Conservation (phyloP, 2,888 invertebrate genomes). For the Tachina fera region DNA sequence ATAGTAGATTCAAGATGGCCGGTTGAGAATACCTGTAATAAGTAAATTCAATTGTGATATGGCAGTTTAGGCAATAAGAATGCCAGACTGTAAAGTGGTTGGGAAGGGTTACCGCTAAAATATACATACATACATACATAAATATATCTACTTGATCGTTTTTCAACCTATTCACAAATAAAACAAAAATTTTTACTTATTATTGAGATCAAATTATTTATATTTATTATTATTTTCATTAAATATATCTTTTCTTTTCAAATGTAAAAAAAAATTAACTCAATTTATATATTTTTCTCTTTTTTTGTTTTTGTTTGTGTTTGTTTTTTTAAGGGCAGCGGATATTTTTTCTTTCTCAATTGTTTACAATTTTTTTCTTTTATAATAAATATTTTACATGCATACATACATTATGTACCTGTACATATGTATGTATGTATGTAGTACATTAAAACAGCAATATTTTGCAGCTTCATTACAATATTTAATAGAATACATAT, state of each 20-base stretch:
- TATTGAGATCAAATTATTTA: constrained; percentile 69
- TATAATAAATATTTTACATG: background rate
- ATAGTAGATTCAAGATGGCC: no score
- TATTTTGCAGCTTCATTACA: constrained; percentile 41
- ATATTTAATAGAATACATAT: constrained; percentile 38
- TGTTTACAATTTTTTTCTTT: constrained; percentile 16
- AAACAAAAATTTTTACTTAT: constrained; percentile 27
- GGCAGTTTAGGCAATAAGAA: no score
- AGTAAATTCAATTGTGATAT: no score
- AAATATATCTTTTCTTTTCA: constrained; percentile 21
- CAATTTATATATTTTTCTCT: constrained; percentile 31
- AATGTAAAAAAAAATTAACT: constrained; percentile 38
- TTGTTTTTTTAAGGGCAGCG: background rate
- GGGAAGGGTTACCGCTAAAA: no score
- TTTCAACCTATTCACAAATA: background rate
- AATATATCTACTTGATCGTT: background rate
- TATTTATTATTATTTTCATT: constrained; percentile 37
- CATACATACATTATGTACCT: background rate
- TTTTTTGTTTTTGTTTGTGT: background rate
- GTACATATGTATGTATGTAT: no score
- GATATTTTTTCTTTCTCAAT: constrained; percentile 14
- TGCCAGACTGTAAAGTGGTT: no score
- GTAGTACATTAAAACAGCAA: background rate
- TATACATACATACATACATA: no score
- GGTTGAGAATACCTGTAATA: no score